Conservation (phyloP, 2,113 vertebrate species). For the Poeciliopsis turrubarensis region DNA sequence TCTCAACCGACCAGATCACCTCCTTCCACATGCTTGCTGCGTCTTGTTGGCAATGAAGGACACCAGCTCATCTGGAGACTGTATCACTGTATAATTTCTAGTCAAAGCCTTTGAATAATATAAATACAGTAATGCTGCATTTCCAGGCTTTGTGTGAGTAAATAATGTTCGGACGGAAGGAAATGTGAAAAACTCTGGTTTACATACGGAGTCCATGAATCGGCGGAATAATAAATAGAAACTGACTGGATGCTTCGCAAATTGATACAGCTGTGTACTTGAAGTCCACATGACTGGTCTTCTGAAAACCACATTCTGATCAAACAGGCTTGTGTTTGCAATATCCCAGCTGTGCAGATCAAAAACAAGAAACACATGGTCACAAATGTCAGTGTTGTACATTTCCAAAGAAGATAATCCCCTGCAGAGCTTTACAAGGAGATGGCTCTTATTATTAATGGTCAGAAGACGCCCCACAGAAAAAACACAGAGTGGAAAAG, state of each 20-base stretch:
- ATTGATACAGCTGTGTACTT: slow-evolving; percentile 3
- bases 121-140: not conserved
- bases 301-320: slow-evolving; percentile 34
- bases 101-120: not conserved
- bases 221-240: not conserved
- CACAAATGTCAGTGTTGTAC: slow-evolving; percentile 45
- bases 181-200: not conserved
- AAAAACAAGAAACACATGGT: slow-evolving; percentile 10
- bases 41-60: not conserved
- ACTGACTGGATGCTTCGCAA: not conserved
- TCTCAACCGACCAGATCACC: not conserved
- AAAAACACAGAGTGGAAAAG: slow-evolving; percentile 6
- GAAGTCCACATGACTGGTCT: slow-evolving; percentile 1
- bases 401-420: slow-evolving; percentile 56
- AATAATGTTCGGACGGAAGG: not conserved
- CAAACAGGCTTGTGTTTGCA: slow-evolving; percentile 9
- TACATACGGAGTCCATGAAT: not conserved
- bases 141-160: not conserved
- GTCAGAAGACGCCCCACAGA: slow-evolving; percentile 38
- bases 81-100: not conserved
- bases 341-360: slow-evolving; percentile 28
- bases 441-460: slow-evolving; percentile 27
- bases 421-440: slow-evolving; percentile 30
- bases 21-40: not conserved
- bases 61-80: not conserved